Base-by-base conservation (phyloP, 2,797 vertebrate genomes). In the Pseudochaenichthys georgianus region DNA sequence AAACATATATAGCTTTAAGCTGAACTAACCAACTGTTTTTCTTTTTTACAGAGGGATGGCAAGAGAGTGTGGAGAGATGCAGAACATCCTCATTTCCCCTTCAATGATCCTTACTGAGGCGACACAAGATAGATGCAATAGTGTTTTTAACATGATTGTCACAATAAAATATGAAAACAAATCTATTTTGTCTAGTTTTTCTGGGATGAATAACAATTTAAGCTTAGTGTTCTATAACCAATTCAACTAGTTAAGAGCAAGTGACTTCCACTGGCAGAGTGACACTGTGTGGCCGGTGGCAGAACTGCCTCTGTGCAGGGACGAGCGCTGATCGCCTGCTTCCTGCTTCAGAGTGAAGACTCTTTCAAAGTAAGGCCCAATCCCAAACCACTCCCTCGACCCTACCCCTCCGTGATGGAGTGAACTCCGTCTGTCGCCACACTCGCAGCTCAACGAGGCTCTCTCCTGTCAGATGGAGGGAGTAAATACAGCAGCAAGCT, bases 1-100 rank as follows among this genome's bases (percentile, higher is more conserved):
- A 45, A 34, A 57, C 38, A 50, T 46, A 3, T 12, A 6, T 41
- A 42, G 13, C 31, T 17, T 31, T 10, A 4, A 38, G 5, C 2
- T 4, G 34, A 8, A 58, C 7, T 31, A 61, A 65, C 9, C 0
- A 3, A 12, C 41, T 13, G 3, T 51, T 16, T 11, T 12, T 11
- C 54, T 55, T 59, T 28, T 64, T 55, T 16, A 75, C 92, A 95
- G 94, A 93, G 74, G 63, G 84, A 89, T 0, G 88, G 92, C 47
- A 81, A 85, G 28, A 92, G 45, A 77, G 90, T 94, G 57, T 94
- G 93, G 92, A 92, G 94, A 81, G 95, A 95, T 57, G 92, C 87
- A 50, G 83, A 83, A 69, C 94, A 96, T 80, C 94, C 93, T 58
- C 89, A 95, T 70, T 95, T 96, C 80, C 95, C 94, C 48, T 96